These are phyloP conservation scores for Tiphia femorata DNA, from an alignment of 2,888 invertebrate genomes.

Conservation along the genomic window DNA sequence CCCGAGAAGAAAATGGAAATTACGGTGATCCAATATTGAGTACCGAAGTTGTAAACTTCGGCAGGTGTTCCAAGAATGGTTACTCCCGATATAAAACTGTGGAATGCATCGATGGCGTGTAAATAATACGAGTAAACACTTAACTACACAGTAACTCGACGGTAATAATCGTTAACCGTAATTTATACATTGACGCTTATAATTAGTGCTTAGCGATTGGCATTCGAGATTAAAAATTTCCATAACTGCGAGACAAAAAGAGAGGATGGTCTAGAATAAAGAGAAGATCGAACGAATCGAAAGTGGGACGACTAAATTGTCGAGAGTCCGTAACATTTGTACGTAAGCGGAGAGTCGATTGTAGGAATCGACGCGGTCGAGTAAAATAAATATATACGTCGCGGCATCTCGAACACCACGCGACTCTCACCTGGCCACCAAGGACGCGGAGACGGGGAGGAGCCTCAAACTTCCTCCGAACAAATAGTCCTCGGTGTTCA, in stretches of 20 bases:
- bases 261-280: not conserved
- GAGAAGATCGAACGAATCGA: not conserved
- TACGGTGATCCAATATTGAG: conserved; percentile 84
- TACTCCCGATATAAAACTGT: conserved; percentile 91
- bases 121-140: not conserved
- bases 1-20: conserved; percentile 80
- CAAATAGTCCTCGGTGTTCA: conserved; percentile 79
- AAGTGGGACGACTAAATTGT: not conserved
- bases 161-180: no score
- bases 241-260: not conserved
- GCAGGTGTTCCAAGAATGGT: conserved; percentile 89
- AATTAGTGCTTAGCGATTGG: no score
- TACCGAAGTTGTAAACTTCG: conserved; percentile 89
- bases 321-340: no score
- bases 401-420: not conserved
- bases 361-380: not conserved
- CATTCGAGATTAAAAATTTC: no score
- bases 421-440: conserved; percentile 80
- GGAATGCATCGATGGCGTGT: no score
- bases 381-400: not conserved
- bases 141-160: no score
- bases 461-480: conserved; percentile 81
- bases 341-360: no score
- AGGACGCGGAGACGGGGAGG: conserved; percentile 88
- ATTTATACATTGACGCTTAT: no score